A percentile compares a stretch with the other conserved stretches of the same genome.
These are phyloP conservation scores for Spisula subtruncata DNA, from an alignment of 2,888 invertebrate species.

Conservation along the genomic window DNA sequence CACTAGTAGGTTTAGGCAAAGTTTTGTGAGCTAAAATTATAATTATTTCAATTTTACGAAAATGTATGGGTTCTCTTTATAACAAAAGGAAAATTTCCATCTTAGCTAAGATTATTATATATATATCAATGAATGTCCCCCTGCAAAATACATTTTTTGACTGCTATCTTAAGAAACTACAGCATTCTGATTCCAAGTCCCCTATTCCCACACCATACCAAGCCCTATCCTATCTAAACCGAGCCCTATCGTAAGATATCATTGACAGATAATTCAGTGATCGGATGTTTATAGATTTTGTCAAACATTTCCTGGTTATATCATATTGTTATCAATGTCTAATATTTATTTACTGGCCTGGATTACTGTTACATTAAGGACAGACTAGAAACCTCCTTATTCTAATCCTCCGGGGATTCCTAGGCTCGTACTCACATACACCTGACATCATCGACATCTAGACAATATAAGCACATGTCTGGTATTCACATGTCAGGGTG, in stretches of 20 bases:
- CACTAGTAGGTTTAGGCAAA: no score
- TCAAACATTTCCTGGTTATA: constrained; percentile 3
- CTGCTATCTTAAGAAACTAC: no score
- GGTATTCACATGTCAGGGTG: neutral
- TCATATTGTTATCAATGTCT: constrained; percentile 31
- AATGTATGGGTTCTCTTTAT: no score
- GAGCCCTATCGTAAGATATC: neutral
- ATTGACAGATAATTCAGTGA: neutral
- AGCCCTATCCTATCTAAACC: no score
- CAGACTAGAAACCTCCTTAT: neutral
- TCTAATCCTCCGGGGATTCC: neutral
- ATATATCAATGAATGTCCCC: no score
- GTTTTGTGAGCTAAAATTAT: no score
- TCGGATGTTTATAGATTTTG: neutral
- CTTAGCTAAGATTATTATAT: no score
- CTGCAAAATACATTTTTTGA: no score
- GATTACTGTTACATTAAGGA: constrained; percentile 41
- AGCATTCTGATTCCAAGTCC: no score
- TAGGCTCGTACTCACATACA: neutral
- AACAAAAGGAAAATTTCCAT: no score
- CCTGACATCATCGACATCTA: neutral
- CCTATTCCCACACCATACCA: no score
- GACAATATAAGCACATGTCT: neutral
- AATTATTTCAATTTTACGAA: no score
- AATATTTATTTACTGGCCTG: constrained; percentile 45